Percentiles rank a stretch among this genome's conserved stretches.
Evolutionary conservation across 2,113 vertebrate species (phyloP).

Genomic region (Polyodon spathula): DNA sequence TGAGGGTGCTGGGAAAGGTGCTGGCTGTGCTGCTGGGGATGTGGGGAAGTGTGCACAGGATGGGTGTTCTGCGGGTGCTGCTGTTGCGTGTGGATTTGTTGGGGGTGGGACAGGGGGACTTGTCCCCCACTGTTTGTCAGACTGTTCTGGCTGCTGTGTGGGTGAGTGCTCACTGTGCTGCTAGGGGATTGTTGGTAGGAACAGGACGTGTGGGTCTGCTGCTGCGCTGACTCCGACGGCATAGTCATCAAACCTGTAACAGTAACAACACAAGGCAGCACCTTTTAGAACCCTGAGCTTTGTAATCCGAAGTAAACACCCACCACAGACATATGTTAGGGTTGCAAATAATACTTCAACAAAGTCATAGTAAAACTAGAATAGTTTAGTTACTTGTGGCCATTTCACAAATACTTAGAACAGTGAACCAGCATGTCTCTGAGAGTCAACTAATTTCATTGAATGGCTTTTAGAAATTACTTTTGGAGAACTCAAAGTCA

Average conservation of each 20-base stretch:
- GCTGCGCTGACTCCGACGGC: conserved; percentile 60
- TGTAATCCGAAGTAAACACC: neutral
- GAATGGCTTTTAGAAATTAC: conserved; percentile 57
- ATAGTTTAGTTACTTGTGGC: no score
- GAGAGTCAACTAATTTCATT: conserved; percentile 55
- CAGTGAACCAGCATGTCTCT: conserved; percentile 46
- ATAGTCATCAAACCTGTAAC: conserved; percentile 66
- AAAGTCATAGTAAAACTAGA: no score
- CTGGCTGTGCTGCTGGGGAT: conserved; percentile 43
- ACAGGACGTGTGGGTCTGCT: conserved; percentile 77
- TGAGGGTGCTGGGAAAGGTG: conserved; percentile 23
- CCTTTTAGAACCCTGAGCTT: no score
- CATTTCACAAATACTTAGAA: conserved; percentile 29
- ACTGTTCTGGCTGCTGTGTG: conserved; percentile 61
- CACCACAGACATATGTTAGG: neutral
- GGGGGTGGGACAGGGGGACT: conserved; percentile 68
- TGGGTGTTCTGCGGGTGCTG: conserved; percentile 32
- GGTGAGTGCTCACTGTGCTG: conserved; percentile 70
- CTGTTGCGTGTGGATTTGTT: conserved; percentile 51
- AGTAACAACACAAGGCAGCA: conserved; percentile 12
- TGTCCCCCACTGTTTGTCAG: conserved; percentile 63
- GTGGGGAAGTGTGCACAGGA: conserved; percentile 54
- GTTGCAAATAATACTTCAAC: no score
- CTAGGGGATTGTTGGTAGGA: conserved; percentile 73
- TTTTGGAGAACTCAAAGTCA: conserved; percentile 46